A percentile compares a stretch with the other conserved stretches of the same genome.
These are phyloP conservation scores for Protodeltote pygarga DNA, from an alignment of 2,888 invertebrate species.

Conservation along the genomic window DNA sequence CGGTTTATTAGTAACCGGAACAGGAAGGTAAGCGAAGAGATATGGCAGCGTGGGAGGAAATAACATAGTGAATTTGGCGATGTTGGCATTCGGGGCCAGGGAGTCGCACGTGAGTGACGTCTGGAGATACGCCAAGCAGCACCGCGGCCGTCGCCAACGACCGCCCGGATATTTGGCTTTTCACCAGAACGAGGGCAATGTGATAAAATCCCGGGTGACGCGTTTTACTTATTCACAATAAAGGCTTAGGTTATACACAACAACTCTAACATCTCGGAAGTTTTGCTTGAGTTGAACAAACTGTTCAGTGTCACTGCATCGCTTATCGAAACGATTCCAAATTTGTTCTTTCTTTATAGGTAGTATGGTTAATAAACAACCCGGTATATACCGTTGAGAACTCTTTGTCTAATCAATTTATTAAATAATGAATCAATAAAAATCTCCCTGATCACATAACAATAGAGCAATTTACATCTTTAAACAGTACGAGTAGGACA, in stretches of 20 bases:
- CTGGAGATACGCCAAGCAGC: conserved; percentile 60
- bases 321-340: too few species aligned
- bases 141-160: conserved; percentile 52
- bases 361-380: too few species aligned
- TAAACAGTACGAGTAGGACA: background rate
- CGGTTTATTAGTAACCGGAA: conserved; percentile 63
- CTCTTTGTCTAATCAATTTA: too few species aligned
- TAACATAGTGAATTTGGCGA: conserved; percentile 60
- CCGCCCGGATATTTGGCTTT: conserved; percentile 65
- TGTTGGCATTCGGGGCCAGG: conserved; percentile 36
- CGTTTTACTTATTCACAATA: conserved; percentile 39
- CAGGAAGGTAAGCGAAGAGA: conserved; percentile 66
- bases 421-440: too few species aligned
- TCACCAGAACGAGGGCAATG: conserved; percentile 67
- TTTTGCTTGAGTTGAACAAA: too few species aligned
- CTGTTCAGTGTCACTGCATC: too few species aligned
- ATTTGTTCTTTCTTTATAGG: too few species aligned
- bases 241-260: too few species aligned
- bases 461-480: conserved; percentile 1
- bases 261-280: conserved; percentile 19
- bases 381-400: too few species aligned
- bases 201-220: conserved; percentile 60
- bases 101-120: conserved; percentile 66
- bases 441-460: background rate
- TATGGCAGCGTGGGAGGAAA: conserved; percentile 56